Evolutionary conservation across 2,888 invertebrate species (phyloP).

Genomic region (Cenopis cana): DNA sequence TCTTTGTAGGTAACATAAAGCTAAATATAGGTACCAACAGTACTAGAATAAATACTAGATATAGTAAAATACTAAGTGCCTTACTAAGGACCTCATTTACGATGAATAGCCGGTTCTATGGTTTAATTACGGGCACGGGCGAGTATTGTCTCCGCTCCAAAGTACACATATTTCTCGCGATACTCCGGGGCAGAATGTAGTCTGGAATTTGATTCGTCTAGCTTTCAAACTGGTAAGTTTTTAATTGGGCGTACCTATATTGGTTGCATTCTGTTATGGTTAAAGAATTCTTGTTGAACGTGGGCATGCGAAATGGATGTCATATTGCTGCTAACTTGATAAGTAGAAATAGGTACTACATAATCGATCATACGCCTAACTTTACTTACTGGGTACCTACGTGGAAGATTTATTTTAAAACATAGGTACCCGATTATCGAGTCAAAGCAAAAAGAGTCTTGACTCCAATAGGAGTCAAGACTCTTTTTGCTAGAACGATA

Average conservation of each 20-base stretch:
- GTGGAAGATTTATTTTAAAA: not conserved
- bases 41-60: conserved; percentile 12
- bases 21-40: not conserved
- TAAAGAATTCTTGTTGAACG: conserved; percentile 15
- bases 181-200: conserved; percentile 34
- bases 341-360: not conserved
- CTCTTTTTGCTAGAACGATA: too few relatives aligned
- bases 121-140: conserved; percentile 69
- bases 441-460: conserved; percentile 6
- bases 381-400: conserved; percentile 1
- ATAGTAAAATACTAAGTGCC: conserved; percentile 67
- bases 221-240: conserved; percentile 34
- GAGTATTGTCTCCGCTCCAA: conserved; percentile 38
- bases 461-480: too few relatives aligned
- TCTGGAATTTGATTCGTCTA: conserved; percentile 37
- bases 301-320: not conserved
- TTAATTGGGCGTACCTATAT: conserved; percentile 30
- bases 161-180: conserved; percentile 39
- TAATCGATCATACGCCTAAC: not conserved
- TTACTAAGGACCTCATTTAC: conserved; percentile 71
- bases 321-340: not conserved
- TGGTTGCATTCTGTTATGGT: conserved; percentile 20
- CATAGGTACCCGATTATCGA: not conserved
- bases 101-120: conserved; percentile 72
- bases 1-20: too few relatives aligned